Evolutionary conservation across 2,888 invertebrate genomes (phyloP), one percentile per base, ranked within the genome.

Genomic region (Parelbella ahira): DNA sequence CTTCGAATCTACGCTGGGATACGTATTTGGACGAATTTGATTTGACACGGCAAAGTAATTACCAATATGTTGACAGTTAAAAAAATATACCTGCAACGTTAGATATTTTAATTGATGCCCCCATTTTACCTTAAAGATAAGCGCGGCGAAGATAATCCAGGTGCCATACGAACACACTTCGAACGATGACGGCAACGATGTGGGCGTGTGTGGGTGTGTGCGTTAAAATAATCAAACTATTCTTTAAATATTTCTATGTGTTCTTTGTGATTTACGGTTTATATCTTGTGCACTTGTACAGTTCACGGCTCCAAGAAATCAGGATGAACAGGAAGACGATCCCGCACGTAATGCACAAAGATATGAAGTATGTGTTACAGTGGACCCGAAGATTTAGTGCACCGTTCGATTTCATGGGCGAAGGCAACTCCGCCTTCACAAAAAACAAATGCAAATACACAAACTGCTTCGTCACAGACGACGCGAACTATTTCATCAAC

Each of bases 401-500:
- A 2, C 54, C 54, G 1, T 56, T 56, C 41, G 43, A 49, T 19
- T 44, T 43, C 27, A 44, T 56, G 49, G 49, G 39, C 4, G 30
- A 37, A 4, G 54, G 52, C 2, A 50, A 48, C 19, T 48, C 46
- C 0, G 52, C 50, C 0, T 60, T 58, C 24, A 30, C 49, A 0
- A 47, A 42, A 18, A 41, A 51, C 21, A 45, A 49, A 6, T 60
- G 60, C 33, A 29, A 37, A 5, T 37, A 44, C 34, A 56, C 33
- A 1, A 60, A 60, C 42, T 58, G 60, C 34, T 60, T 30, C 30
- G 49, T 60, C 1, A 58, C 60, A 6, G 49, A 48, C 4, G 38
- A 58, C 20, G 42, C 23, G 5, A 15, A 33, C 2, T 50, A 36
- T 3, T 47, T 48, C 11, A 18, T 48, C 1, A 27, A 49, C 8